phyloP scores from a whole-genome alignment of 1,140 invertebrate genomes.

The Drosophila bocki region DNA sequence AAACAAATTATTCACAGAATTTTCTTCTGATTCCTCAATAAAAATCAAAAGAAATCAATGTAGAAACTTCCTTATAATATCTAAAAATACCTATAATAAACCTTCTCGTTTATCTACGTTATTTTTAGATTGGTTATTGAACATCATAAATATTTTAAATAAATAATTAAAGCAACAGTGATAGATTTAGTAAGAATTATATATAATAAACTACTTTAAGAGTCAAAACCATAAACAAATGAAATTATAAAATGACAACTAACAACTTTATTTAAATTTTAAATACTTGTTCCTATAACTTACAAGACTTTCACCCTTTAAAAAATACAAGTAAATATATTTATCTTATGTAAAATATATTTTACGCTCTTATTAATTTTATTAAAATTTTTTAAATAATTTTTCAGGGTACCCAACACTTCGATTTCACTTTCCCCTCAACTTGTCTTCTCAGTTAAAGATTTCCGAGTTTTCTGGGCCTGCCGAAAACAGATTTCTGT shows the following conservation, averaged over 20 bases:
- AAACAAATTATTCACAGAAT: neutral
- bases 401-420: constrained; percentile 2
- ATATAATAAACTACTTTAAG: no score
- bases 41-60: no score
- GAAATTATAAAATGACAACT: no score
- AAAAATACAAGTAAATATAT: neutral
- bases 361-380: neutral
- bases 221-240: no score
- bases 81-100: no score
- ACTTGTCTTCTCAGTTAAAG: constrained; percentile 29
- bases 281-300: neutral
- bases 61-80: neutral
- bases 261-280: neutral
- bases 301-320: neutral
- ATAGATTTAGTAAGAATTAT: no score
- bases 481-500: constrained; percentile 54
- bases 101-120: no score
- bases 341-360: neutral
- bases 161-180: no score
- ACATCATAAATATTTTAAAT: no score
- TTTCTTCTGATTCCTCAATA: neutral
- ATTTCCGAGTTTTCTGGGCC: constrained; percentile 42
- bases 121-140: no score
- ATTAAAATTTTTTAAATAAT: neutral
- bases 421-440: neutral